Conservation (phyloP, 2,113 vertebrate genomes). For the Accipiter virgatus region DNA sequence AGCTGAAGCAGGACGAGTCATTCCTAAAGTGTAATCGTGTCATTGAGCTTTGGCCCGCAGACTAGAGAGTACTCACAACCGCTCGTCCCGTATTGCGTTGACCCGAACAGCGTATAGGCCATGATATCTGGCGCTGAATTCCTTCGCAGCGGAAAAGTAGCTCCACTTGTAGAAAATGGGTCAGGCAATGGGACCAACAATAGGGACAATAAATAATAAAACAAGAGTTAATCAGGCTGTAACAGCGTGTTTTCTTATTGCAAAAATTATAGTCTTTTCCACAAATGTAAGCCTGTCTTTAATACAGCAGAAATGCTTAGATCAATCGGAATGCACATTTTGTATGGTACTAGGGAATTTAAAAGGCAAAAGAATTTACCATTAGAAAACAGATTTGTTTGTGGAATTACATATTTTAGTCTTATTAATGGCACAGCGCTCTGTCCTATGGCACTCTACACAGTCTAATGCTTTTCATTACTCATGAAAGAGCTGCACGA, state of each 20-base stretch:
- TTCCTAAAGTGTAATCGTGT: not conserved
- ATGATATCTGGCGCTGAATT: not conserved
- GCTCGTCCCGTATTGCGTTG: not conserved
- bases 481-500: not conserved
- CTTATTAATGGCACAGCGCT: accelerated
- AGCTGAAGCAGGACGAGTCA: not conserved
- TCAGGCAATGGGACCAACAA: accelerated
- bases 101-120: accelerated
- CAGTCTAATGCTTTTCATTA: not conserved
- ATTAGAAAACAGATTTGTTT: accelerated
- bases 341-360: not conserved
- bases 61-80: not conserved
- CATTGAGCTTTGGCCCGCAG: not conserved
- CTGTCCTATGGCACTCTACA: too few species aligned
- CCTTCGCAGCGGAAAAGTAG: not conserved
- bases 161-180: not conserved
- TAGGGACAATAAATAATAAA: too few species aligned
- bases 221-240: accelerated
- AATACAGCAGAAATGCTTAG: too few species aligned
- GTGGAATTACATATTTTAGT: not conserved
- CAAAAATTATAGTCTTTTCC: not conserved
- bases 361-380: not conserved
- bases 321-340: too few species aligned
- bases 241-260: not conserved
- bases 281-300: not conserved